Conservation (phyloP, 1,140 invertebrate species). For the Sweltsa coloradensis region DNA sequence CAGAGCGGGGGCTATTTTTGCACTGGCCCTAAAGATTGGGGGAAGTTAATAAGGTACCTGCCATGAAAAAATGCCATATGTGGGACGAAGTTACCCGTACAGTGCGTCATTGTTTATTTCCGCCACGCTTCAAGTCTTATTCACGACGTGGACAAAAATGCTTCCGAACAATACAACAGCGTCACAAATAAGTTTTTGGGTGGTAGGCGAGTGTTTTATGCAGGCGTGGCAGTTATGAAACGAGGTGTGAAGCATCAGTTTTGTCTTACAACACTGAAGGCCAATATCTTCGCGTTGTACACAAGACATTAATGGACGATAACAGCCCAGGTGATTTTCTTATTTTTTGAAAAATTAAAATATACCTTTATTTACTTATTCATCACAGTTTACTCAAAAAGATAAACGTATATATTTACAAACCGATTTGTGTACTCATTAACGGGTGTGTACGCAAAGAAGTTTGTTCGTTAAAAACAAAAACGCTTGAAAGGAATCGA, state of each 20-base stretch:
- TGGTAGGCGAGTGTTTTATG: slow-evolving; percentile 27
- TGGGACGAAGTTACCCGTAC: too few species aligned
- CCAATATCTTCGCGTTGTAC: slow-evolving; percentile 1
- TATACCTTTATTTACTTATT: too few species aligned
- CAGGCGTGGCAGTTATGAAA: slow-evolving; percentile 20
- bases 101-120: background rate
- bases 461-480: background rate
- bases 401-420: background rate
- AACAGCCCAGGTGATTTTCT: background rate
- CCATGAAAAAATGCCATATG: slow-evolving; percentile 11
- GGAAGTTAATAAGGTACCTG: slow-evolving; percentile 19
- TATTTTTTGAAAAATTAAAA: too few species aligned
- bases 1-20: slow-evolving; percentile 17
- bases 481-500: background rate
- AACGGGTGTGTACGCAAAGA: background rate
- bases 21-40: slow-evolving; percentile 11
- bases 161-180: slow-evolving; percentile 27
- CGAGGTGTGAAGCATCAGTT: slow-evolving; percentile 21
- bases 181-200: slow-evolving; percentile 24
- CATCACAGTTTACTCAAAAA: too few species aligned
- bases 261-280: slow-evolving; percentile 10
- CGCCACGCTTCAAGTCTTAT: slow-evolving; percentile 21
- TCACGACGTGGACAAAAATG: slow-evolving; percentile 27
- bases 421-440: background rate
- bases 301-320: slow-evolving; percentile 2